Evolutionary conservation across 30 jellyfish, hydroid and myxozoan genomes (phyloP), one percentile per base, ranked within the genome.

Genomic region (Aurelia aurita complex sp. Pacific): DNA sequence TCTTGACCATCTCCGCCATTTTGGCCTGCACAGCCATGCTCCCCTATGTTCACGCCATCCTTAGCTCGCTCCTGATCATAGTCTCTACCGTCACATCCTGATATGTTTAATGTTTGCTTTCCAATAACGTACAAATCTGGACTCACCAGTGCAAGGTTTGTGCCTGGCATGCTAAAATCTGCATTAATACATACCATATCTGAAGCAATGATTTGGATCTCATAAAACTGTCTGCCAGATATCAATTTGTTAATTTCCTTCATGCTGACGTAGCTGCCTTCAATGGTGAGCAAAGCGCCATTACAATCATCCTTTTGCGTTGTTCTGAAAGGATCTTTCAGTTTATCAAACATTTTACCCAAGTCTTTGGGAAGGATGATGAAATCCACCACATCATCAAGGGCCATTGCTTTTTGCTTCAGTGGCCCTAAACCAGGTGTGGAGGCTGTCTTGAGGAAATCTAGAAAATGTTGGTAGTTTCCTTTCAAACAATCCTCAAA

Each of bases 1-100:
- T 40, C 60, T 17, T 68, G 79, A 19, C 79, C 79, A 68, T 68
- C 36, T 40, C 36, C 79, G 9, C 79, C 79, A n/a, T 68, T 33
- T 33, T 40, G 43, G 32, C 79, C 79, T 17, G 43, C 52, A 14
- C 79, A 32, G 79, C 79, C 79, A 68, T 68, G 12, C 53, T 68
- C 79, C 15, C 79, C 79, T n/a, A 68, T 16, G 12, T n/a, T 11
- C 2, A n/a, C 70, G 12, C 70, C 70, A 61, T 61, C 34, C 36
- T 61, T 61, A 5, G 36, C 70, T 61, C 36, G 32, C 15, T n/a
- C 70, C 32, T 12, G 36, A 46, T 46, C 57, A 61, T 17, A 61
- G 32, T 61, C 70, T 61, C 35, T 61, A 23, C 70, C 35, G 8
- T 61, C 70, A 61, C 36, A 6, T 61, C 70, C 70, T 17, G 70